phyloP scores from a whole-genome alignment of 1,140 invertebrate genomes.

The Drosophila bipectinata region DNA sequence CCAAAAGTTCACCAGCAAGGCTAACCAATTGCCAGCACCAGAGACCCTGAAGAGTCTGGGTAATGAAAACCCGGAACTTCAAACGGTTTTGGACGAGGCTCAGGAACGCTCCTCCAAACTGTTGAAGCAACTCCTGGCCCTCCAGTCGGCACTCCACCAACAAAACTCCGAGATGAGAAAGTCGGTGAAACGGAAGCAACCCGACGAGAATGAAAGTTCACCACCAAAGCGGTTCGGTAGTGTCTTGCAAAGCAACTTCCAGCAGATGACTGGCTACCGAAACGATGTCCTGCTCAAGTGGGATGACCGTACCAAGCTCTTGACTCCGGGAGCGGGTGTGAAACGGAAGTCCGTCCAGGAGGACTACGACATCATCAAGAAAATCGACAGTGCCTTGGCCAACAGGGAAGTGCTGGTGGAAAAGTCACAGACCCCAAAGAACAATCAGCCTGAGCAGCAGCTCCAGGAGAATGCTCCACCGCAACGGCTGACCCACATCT shows the following conservation, averaged over 20 bases:
- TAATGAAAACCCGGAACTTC: conserved; percentile 85
- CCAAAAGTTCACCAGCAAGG: conserved; percentile 90
- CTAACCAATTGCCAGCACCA: conserved; percentile 91
- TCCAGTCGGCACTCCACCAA: conserved; percentile 84
- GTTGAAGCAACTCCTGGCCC: conserved; percentile 87
- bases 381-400: conserved; percentile 93
- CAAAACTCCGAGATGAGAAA: conserved; percentile 66
- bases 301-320: conserved; percentile 94
- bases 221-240: conserved; percentile 87
- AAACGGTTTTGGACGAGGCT: conserved; percentile 84
- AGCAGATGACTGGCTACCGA: conserved; percentile 89
- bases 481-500: conserved; percentile 89
- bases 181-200: conserved; percentile 83
- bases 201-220: conserved; percentile 67
- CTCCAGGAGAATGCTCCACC: conserved; percentile 68
- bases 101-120: conserved; percentile 86
- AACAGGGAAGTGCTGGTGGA: conserved; percentile 91
- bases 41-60: conserved; percentile 85
- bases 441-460: conserved; percentile 86
- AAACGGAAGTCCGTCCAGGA: conserved; percentile 87
- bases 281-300: conserved; percentile 94
- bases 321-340: conserved; percentile 86
- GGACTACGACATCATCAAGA: conserved; percentile 91
- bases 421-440: conserved; percentile 92
- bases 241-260: conserved; percentile 87